These are phyloP conservation scores for Adelosebastes latens DNA, from an alignment of 2,797 vertebrate species.

Conservation along the genomic window DNA sequence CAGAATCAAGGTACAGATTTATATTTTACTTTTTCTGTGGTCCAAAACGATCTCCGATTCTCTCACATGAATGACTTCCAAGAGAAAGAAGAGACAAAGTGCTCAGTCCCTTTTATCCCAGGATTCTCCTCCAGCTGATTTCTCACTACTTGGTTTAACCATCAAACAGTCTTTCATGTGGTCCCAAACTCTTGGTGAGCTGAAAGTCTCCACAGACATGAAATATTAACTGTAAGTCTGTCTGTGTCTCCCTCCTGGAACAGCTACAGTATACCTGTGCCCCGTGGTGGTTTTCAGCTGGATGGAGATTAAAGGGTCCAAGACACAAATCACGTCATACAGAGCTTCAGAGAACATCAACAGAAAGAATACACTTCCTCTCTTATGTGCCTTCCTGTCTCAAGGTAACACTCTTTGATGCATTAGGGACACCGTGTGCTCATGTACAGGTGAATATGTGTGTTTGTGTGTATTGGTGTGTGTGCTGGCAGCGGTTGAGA, in stretches of 20 bases:
- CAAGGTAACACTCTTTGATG: slow-evolving; percentile 39
- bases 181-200: slow-evolving; percentile 37
- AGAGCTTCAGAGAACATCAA: not conserved
- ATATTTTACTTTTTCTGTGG: slow-evolving; percentile 20
- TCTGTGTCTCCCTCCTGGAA: slow-evolving; percentile 34
- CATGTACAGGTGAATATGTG: not conserved
- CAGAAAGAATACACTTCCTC: not conserved
- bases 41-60: slow-evolving; percentile 45
- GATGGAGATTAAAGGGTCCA: slow-evolving; percentile 51
- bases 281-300: slow-evolving; percentile 37
- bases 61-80: slow-evolving; percentile 53
- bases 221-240: slow-evolving; percentile 59
- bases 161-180: slow-evolving; percentile 67
- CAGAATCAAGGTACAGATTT: slow-evolving; percentile 25
- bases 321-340: slow-evolving; percentile 26
- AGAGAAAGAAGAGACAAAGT: slow-evolving; percentile 31
- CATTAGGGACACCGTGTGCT: slow-evolving; percentile 10
- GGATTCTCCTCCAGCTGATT: slow-evolving; percentile 55
- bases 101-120: slow-evolving; percentile 41
- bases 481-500: not conserved
- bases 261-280: slow-evolving; percentile 29
- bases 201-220: slow-evolving; percentile 53
- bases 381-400: not conserved
- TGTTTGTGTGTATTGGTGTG: not conserved
- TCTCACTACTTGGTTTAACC: slow-evolving; percentile 57